Conservation (phyloP, 92 coral and sea anemone species). For the Galaxea fascicularis region DNA sequence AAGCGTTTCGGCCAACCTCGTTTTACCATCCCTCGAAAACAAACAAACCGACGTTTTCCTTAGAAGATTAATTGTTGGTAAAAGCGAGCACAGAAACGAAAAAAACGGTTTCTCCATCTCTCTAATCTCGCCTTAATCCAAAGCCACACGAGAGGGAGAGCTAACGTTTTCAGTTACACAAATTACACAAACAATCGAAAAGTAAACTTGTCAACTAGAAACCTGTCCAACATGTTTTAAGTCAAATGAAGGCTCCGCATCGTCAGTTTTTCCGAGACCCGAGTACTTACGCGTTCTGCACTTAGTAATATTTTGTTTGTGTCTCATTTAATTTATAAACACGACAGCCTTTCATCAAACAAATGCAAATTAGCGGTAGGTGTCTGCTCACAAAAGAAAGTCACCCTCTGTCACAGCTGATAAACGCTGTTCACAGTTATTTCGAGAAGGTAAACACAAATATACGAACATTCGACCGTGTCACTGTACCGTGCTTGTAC, state of each 20-base stretch:
- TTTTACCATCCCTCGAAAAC: not conserved
- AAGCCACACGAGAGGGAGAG: conserved; percentile 10
- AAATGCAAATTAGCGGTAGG: conserved; percentile 63
- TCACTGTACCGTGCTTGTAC: not conserved
- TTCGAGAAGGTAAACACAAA: conserved; percentile 39
- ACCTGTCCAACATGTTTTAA: not conserved
- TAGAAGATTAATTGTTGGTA: conserved; percentile 24
- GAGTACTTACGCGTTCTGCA: not conserved
- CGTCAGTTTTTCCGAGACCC: not conserved
- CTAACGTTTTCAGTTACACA: not conserved
- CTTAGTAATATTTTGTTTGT: conserved; percentile 50
- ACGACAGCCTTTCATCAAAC: conserved; percentile 49
- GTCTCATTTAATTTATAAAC: conserved; percentile 52
- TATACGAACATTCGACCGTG: not conserved
- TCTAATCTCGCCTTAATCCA: not conserved
- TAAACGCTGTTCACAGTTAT: conserved; percentile 42
- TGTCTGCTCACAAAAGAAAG: conserved; percentile 44
- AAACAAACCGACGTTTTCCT: conserved; percentile 20
- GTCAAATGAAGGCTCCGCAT: not conserved
- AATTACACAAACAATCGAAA: not conserved
- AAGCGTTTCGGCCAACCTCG: not conserved
- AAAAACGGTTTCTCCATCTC: conserved; percentile 6
- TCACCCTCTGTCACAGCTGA: conserved; percentile 37
- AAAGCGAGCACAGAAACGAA: conserved; percentile 22
- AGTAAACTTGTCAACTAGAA: conserved; percentile 8